These are phyloP conservation scores for Neogobius melanostomus DNA, from an alignment of 2,113 vertebrate species.

Conservation along the genomic window DNA sequence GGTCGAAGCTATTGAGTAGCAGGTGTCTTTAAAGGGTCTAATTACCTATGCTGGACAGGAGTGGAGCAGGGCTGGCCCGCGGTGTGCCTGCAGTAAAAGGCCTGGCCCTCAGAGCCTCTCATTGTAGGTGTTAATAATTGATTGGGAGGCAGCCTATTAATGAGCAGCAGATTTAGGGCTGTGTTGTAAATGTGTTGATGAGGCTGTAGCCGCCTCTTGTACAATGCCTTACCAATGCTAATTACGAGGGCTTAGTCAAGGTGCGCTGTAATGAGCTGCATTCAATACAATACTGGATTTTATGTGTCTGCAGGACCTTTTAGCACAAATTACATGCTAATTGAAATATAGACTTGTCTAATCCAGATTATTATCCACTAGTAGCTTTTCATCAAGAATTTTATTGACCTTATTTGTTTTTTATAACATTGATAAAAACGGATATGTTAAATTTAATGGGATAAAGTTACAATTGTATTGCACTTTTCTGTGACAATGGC, in stretches of 20 bases:
- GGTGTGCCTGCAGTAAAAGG: constrained; percentile 67
- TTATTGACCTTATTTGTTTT: constrained; percentile 43
- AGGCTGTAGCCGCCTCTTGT: constrained; percentile 70
- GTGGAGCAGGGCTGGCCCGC: constrained; percentile 57
- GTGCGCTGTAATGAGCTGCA: constrained; percentile 72
- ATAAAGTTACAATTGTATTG: neutral
- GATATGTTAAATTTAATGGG: neutral
- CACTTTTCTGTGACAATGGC: neutral
- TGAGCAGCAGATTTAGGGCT: constrained; percentile 73
- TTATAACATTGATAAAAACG: neutral
- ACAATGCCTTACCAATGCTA: constrained; percentile 71
- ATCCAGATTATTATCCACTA: constrained; percentile 54
- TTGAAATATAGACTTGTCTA: constrained; percentile 57
- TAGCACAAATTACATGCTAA: constrained; percentile 61
- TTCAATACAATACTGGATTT: constrained; percentile 65
- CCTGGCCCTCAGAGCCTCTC: constrained; percentile 63
- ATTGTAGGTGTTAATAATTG: constrained; percentile 83
- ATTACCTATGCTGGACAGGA: constrained; percentile 76
- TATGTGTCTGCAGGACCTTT: constrained; percentile 70
- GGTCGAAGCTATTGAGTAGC: constrained; percentile 84
- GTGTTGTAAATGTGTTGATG: constrained; percentile 74
- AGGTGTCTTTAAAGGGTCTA: constrained; percentile 81
- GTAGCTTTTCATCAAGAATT: constrained; percentile 30
- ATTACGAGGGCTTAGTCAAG: constrained; percentile 75
- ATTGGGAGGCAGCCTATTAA: constrained; percentile 81